Conservation (phyloP, 2,888 invertebrate species). For the Formica aserva region DNA sequence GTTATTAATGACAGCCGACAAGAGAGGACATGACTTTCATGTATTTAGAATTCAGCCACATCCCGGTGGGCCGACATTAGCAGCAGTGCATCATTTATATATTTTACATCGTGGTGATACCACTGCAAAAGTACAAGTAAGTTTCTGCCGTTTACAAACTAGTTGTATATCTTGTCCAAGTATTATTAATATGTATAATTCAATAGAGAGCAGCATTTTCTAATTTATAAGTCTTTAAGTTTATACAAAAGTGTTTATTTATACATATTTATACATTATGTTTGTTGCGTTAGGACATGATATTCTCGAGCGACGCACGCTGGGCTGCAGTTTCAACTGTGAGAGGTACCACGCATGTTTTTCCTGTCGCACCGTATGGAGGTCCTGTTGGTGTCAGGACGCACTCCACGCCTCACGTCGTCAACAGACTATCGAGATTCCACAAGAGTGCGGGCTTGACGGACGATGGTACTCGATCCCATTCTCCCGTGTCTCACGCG, state of each 20-base stretch:
- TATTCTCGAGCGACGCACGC: slow-evolving; percentile 96
- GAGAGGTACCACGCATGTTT: slow-evolving; percentile 98
- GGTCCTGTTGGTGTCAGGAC: slow-evolving; percentile 96
- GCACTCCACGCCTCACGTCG: slow-evolving; percentile 97
- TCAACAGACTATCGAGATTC: slow-evolving; percentile 97
- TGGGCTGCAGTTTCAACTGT: slow-evolving; percentile 99
- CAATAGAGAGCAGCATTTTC: neutral
- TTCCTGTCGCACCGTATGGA: slow-evolving; percentile 98
- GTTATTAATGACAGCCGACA: slow-evolving; percentile 95
- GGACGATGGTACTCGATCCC: slow-evolving; percentile 90
- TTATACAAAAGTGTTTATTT: slow-evolving; percentile 23
- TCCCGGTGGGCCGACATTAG: slow-evolving; percentile 94
- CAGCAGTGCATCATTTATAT: slow-evolving; percentile 97
- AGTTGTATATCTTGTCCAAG: neutral
- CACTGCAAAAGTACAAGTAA: slow-evolving; percentile 95
- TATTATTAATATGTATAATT: slow-evolving; percentile 13
- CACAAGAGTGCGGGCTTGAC: slow-evolving; percentile 97
- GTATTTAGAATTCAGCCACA: slow-evolving; percentile 98
- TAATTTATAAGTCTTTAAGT: neutral
- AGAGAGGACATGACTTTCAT: slow-evolving; percentile 97
- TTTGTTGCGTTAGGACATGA: slow-evolving; percentile 90
- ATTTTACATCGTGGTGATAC: slow-evolving; percentile 98
- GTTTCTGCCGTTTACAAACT: neutral
- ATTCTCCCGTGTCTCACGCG: slow-evolving; percentile 89
- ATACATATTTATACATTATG: neutral